Evolutionary conservation across 2,797 vertebrate species (phyloP), one percentile per base, ranked within the genome.

Genomic region (Anniella stebbinsi): DNA sequence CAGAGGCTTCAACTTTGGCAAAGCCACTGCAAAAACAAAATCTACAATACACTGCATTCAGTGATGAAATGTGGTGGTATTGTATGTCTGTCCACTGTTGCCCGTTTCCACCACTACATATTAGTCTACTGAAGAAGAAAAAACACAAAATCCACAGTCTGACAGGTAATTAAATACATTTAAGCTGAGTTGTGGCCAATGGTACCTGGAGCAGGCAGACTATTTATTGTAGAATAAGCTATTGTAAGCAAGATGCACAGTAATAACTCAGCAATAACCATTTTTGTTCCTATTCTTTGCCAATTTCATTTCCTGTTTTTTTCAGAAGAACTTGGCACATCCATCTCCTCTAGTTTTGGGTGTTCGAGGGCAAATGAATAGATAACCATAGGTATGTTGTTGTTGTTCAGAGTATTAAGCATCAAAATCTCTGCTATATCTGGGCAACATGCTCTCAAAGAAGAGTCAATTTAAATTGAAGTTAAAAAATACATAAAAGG

Each of bases 401-500:
- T 30, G 28, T 54, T 80, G 17, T 81, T 36, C 13, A 45, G 25
- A 3, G 17, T 92, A 89, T 72, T 69, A 60, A 88, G 28, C 1
- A 2, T n/a, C 94, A 95, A 87, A 84, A 91, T 93, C 95, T 92
- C 86, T 25, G 36, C 17, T 91, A 6, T 51, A 36, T 38, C 83
- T 89, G 91, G 28, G 86, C 80, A 93, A 93, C 12, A 10, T 41
- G 84, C 48, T 83, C 77, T 84, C 93, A 70, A 95, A 84, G 82
- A 94, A 87, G 41, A 66, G 73, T 84, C 25, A 30, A 87, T 93
- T 94, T 89, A 82, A 91, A 54, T 78, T 83, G 13, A 92, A 95
- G 92, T 93, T 85, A 95, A 82, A 78, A 28, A 15, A 77, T 0
- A 0, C 66, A 95, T 88, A 63, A 93, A 93, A 90, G 54, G 91